Percentiles rank a stretch among this genome's conserved stretches.
These are phyloP conservation scores for Lytechinus pictus DNA, from an alignment of 35 echinoderm and acorn worm genomes.

Conservation along the genomic window DNA sequence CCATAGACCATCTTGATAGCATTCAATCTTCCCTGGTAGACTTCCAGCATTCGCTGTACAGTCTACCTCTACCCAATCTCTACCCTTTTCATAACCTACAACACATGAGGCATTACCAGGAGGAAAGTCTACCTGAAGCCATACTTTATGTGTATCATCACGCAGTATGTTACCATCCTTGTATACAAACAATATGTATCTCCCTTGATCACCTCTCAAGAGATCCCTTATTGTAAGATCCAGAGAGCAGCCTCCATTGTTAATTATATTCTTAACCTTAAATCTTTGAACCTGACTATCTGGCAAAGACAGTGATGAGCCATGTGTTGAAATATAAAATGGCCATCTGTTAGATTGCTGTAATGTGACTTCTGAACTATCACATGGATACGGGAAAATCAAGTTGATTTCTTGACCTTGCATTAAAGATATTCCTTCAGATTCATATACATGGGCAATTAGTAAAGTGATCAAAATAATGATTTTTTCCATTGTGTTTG, in stretches of 20 bases:
- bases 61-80: neutral
- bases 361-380: neutral
- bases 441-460: neutral
- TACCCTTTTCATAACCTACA: neutral
- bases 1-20: neutral
- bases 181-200: neutral
- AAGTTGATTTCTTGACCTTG: neutral
- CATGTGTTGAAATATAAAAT: neutral
- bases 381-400: neutral
- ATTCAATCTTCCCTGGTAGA: neutral
- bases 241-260: neutral
- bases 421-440: neutral
- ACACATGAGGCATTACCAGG: neutral
- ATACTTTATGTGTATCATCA: neutral
- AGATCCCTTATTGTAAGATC: neutral
- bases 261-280: neutral
- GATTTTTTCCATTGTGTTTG: neutral
- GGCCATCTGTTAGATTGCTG: neutral
- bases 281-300: neutral
- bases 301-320: neutral
- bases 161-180: neutral
- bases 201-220: neutral
- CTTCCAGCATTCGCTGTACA: neutral
- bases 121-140: neutral
- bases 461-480: neutral